A percentile compares a stretch with the other conserved stretches of the same genome.
Evolutionary conservation across 2,797 vertebrate species (phyloP).

Genomic region (Staurois parvus): DNA sequence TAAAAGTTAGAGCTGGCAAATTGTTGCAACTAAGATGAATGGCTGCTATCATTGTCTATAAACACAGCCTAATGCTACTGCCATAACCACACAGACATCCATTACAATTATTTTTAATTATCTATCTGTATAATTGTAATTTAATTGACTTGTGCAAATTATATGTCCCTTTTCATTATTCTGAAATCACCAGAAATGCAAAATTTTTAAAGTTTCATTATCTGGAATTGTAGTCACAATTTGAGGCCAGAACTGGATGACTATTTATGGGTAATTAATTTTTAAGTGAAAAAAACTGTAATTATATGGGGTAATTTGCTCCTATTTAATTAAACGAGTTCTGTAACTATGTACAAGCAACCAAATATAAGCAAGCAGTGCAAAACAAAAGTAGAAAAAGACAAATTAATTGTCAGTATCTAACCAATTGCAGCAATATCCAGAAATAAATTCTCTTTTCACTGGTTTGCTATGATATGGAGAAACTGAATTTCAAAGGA

Average conservation of each 20-base stretch:
- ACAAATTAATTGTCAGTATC: not conserved
- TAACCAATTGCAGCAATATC: constrained; percentile 17
- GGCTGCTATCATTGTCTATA: not conserved
- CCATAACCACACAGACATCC: not conserved
- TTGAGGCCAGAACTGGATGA: not conserved
- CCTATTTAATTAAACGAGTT: constrained; percentile 7
- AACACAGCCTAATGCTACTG: not conserved
- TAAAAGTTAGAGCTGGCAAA: not conserved
- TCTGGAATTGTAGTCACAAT: not conserved
- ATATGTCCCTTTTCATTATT: not conserved
- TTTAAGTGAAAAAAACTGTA: not conserved
- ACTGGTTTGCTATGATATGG: not conserved
- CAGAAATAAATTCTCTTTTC: constrained; percentile 40
- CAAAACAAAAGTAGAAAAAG: not conserved
- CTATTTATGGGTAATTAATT: constrained; percentile 29
- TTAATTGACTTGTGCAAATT: constrained; percentile 16
- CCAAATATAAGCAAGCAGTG: not conserved
- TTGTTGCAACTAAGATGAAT: not conserved
- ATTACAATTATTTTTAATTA: constrained; percentile 12
- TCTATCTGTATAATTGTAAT: constrained; percentile 10
- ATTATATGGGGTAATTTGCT: not conserved
- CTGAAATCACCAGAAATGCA: constrained; percentile 3
- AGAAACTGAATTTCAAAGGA: constrained; percentile 27
- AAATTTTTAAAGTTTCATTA: constrained; percentile 14
- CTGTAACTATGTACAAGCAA: not conserved